phyloP scores from a whole-genome alignment of 2,888 invertebrate species.

The Eristalis intricaria region DNA sequence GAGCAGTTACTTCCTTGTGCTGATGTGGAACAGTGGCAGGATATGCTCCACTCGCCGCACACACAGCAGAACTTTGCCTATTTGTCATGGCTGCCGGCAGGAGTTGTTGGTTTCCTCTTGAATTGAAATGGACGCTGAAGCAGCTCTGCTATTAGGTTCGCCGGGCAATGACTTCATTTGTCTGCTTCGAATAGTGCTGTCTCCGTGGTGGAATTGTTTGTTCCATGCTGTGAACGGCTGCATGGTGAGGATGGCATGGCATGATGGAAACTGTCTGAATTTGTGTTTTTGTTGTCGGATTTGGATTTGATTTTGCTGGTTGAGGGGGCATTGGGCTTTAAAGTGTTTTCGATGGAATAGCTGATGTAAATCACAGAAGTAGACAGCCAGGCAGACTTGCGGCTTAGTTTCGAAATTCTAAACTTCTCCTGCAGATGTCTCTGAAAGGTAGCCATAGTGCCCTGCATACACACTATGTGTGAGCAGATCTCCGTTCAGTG shows the following conservation, averaged over 20 bases:
- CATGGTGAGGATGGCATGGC: neutral
- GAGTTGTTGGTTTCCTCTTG: neutral
- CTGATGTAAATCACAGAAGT: no score
- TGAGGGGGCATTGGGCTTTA: neutral
- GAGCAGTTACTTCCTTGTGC: slow-evolving; percentile 48
- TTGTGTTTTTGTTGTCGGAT: neutral
- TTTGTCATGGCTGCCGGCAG: neutral
- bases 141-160: neutral
- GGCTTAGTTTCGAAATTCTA: no score
- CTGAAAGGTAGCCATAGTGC: no score
- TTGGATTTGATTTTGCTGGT: neutral
- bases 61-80: neutral
- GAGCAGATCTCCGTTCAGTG: no score
- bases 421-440: no score
- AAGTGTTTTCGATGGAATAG: neutral
- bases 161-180: neutral
- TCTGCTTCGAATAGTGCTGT: neutral
- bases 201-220: neutral
- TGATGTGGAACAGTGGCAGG: neutral
- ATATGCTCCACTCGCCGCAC: neutral
- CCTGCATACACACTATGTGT: no score
- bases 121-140: neutral
- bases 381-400: no score
- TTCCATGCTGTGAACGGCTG: neutral
- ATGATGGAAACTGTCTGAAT: neutral